These are phyloP conservation scores for Tenebrosternarchus preto DNA, from an alignment of 2,113 vertebrate genomes.

Conservation along the genomic window DNA sequence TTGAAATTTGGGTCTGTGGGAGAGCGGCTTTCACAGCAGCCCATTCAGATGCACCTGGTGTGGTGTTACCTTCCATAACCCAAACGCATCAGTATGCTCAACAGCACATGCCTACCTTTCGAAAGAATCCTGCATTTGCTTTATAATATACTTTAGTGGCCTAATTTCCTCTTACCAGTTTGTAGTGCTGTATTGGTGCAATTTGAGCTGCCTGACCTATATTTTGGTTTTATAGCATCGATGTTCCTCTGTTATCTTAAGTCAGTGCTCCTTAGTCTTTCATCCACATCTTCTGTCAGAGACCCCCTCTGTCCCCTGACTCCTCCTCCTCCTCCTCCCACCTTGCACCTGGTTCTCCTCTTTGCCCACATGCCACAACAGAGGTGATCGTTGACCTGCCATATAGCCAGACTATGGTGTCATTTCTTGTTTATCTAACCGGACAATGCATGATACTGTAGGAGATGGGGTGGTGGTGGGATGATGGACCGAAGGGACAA, in stretches of 20 bases:
- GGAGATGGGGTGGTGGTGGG: neutral
- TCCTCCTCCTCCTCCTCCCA: neutral
- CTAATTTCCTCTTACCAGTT: conserved; percentile 20
- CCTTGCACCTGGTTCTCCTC: neutral
- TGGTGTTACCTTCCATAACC: neutral
- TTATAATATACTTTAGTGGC: neutral
- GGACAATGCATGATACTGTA: conserved; percentile 20
- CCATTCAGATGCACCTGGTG: neutral
- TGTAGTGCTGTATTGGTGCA: conserved; percentile 54
- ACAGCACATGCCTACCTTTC: neutral
- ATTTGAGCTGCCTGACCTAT: conserved; percentile 77
- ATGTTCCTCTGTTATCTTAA: conserved; percentile 51
- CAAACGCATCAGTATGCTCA: neutral
- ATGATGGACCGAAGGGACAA: conserved; percentile 15
- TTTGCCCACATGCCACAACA: conserved; percentile 21
- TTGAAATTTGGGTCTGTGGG: neutral
- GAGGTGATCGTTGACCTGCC: conserved; percentile 52
- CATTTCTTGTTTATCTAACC: conserved; percentile 56
- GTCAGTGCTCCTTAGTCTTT: conserved; percentile 40
- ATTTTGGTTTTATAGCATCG: conserved; percentile 66
- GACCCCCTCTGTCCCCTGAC: conserved; percentile 34
- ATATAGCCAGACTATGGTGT: conserved; percentile 34
- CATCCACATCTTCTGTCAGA: conserved; percentile 13
- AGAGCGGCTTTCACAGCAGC: neutral
- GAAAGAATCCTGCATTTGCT: neutral